Evolutionary conservation across 2,113 vertebrate genomes (phyloP), one percentile per base, ranked within the genome.

Genomic region (Lagopus muta): DNA sequence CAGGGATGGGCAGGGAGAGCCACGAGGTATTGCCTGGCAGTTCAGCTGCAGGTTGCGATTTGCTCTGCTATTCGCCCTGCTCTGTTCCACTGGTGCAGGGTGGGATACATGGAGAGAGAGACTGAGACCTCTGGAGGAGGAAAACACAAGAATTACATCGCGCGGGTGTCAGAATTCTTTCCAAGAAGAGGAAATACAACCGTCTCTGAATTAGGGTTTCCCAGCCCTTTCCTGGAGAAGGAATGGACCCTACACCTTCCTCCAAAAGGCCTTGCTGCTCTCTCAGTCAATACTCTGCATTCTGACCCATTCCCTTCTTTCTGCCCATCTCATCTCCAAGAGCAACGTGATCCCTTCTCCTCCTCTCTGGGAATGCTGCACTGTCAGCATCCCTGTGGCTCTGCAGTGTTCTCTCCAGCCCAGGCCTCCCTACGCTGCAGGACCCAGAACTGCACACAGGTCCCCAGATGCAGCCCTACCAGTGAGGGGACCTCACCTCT

Each of bases 101-200:
- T 61, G 8, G 6, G 3, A 27, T 20, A 22, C 24, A 6, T 0
- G 30, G 9, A 14, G 40, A 66, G 25, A 4, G 10, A 22, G 30
- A 60, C 24, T 11, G 6, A 60, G 42, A 69, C 13, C 34, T 13
- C 5, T 10, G 10, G 76, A 58, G 58, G 36, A 50, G 27, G 42
- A 75, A 83, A 80, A 34, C 38, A 22, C 42, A 58, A 62, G 62
- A n/a, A 75, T 20, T 24, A 36, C 38, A 40, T 30, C 38, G 55
- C 16, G 27, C 1, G 38, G 47, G 24, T 57, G 61, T 1, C 21
- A 55, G 77, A 86, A 43, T 8, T 7, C 27, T 24, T 82, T 61
- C 47, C 64, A 64, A 42, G 42, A 20, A 80, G 42, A 64, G 38
- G 52, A 34, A 58, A 84, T 47, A 54, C 48, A 52, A 36, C 18